Conservation (phyloP, 2,888 invertebrate species). For the Rhogogaster chlorosoma region DNA sequence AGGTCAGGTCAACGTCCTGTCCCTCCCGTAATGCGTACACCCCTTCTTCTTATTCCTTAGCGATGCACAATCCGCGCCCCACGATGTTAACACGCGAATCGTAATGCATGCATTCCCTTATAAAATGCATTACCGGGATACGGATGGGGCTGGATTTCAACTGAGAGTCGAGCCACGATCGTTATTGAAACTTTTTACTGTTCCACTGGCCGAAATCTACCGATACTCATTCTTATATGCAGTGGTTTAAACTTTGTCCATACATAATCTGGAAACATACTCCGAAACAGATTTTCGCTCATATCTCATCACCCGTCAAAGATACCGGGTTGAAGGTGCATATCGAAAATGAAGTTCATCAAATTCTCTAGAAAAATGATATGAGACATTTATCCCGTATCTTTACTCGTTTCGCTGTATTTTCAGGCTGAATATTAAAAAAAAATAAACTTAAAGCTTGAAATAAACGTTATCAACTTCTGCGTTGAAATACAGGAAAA, state of each 20-base stretch:
- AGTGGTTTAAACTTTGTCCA: no score
- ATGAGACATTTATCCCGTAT: not conserved
- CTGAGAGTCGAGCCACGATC: not conserved
- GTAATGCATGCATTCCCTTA: not conserved
- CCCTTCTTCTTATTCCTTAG: not conserved
- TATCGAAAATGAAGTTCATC: not conserved
- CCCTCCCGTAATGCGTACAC: conserved; percentile 57
- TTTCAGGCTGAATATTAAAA: not conserved
- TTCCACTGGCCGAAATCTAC: not conserved
- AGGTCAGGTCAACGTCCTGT: conserved; percentile 78
- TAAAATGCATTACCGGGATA: not conserved
- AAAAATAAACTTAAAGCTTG: no score
- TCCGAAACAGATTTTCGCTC: not conserved
- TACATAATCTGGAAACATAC: not conserved
- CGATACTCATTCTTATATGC: not conserved
- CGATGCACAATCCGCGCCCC: conserved; percentile 67
- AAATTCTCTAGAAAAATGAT: not conserved
- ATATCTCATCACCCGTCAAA: not conserved
- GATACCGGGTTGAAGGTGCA: not conserved
- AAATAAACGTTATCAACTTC: no score
- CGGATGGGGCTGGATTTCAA: not conserved
- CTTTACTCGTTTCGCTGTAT: not conserved
- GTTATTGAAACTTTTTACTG: not conserved
- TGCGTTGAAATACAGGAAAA: no score
- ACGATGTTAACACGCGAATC: conserved; percentile 16